Conservation (phyloP, 2,113 vertebrate species). For the Phoenicopterus ruber region DNA sequence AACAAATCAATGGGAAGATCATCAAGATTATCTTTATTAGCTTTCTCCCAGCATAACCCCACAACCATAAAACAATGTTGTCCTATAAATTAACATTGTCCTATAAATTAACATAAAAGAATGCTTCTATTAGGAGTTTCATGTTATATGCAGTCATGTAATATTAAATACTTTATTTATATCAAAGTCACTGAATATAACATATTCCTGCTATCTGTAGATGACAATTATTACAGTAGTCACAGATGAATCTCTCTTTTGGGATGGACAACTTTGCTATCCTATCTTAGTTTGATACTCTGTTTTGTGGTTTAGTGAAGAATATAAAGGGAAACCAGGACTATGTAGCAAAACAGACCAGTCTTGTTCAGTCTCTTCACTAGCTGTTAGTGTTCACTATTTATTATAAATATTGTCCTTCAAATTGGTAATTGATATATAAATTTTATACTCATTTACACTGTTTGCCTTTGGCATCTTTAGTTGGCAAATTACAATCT, state of each 20-base stretch:
- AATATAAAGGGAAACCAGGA: not conserved
- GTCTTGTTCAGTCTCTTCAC: not conserved
- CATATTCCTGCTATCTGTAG: not conserved
- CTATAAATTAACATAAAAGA: not conserved
- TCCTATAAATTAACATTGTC: not conserved
- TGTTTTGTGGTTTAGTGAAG: not conserved
- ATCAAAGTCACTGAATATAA: not conserved
- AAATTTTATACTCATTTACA: not conserved
- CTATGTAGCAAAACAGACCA: not conserved
- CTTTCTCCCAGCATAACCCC: not conserved
- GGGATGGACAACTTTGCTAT: not conserved
- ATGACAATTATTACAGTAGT: not conserved
- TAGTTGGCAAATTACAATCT: slow-evolving; percentile 1
- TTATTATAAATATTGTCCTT: not conserved
- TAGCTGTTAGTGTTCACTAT: not conserved
- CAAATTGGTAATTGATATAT: not conserved
- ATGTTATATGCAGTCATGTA: not conserved
- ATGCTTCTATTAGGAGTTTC: not conserved
- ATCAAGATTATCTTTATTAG: not conserved
- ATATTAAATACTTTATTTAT: not conserved
- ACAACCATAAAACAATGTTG: not conserved
- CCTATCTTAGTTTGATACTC: not conserved
- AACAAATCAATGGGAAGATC: not conserved
- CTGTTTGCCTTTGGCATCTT: not conserved
- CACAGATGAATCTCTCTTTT: not conserved